phyloP scores from a whole-genome alignment of 2,888 invertebrate species.

The Andrena flavipes region DNA sequence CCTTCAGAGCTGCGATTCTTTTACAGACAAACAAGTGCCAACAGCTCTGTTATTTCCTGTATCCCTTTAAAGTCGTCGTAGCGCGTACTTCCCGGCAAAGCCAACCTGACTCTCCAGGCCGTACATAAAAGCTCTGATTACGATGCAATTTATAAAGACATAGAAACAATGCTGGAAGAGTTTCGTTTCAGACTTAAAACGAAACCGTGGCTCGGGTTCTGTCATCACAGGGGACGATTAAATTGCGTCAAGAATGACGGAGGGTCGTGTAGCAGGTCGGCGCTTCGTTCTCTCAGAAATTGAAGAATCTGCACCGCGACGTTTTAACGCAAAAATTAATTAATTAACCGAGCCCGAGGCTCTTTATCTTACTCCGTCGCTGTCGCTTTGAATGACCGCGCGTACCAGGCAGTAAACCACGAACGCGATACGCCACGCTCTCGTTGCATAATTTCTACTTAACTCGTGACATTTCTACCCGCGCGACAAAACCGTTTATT shows the following conservation, averaged over 20 bases:
- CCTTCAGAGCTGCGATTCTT: not conserved
- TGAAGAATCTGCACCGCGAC: not conserved
- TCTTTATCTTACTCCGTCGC: not conserved
- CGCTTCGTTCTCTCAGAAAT: not conserved
- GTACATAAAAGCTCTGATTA: slow-evolving; percentile 18
- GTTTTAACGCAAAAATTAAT: not conserved
- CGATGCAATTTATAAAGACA: slow-evolving; percentile 5
- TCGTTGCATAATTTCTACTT: not conserved
- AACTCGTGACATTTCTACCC: not conserved
- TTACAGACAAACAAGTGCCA: not conserved
- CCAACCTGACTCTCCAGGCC: not conserved
- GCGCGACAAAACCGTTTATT: not conserved
- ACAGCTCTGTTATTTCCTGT: not conserved
- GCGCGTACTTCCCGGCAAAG: not conserved
- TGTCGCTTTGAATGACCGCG: not conserved
- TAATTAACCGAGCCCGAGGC: not conserved
- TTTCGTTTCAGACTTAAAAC: slow-evolving; percentile 9
- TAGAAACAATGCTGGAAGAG: not conserved
- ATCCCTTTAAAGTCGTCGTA: not conserved
- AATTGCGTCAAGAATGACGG: not conserved
- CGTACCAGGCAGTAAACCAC: not conserved
- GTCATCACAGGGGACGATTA: not conserved
- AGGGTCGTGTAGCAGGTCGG: not conserved
- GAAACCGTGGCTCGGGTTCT: not conserved
- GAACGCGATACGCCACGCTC: not conserved